Percentiles rank a stretch among this genome's conserved stretches.
Conservation (phyloP, 2,888 invertebrate genomes). For the Alitta virens region DNA sequence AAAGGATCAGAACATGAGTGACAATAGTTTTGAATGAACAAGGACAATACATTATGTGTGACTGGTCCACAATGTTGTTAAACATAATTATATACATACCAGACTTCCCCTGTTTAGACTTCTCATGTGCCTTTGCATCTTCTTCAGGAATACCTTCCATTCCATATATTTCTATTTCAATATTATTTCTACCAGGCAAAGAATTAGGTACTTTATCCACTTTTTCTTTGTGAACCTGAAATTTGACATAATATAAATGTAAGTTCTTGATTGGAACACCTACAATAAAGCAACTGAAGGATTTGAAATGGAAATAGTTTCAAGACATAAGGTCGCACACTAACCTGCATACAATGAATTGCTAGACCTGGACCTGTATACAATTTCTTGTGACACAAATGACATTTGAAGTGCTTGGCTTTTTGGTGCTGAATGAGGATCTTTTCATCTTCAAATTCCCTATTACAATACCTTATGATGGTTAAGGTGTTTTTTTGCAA, state of each 20-base stretch:
- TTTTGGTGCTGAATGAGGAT: slow-evolving; percentile 99
- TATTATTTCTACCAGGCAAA: slow-evolving; percentile 93
- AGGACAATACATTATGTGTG: no score
- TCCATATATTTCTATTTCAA: slow-evolving; percentile 99
- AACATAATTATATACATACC: no score
- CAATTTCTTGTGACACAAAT: slow-evolving; percentile 98
- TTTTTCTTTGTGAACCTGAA: slow-evolving; percentile 96
- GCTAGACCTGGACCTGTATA: slow-evolving; percentile 97
- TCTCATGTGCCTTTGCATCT: slow-evolving; percentile 91
- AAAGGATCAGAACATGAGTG: no score
- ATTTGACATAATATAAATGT: no score
- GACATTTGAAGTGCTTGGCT: slow-evolving; percentile 99
- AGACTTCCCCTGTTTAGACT: slow-evolving; percentile 7
- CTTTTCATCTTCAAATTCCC: slow-evolving; percentile 99
- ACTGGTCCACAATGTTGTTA: no score
- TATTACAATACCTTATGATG: slow-evolving; percentile 89
- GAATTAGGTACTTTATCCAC: slow-evolving; percentile 99
- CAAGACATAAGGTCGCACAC: no score
- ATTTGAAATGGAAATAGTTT: no score
- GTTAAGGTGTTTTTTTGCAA: background rate
- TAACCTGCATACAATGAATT: slow-evolving; percentile 99
- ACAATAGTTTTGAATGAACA: no score
- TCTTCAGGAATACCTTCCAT: slow-evolving; percentile 99
- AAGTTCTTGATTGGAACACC: no score
- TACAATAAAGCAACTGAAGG: no score